Base-by-base conservation (phyloP, 2,797 vertebrate species). In the Simalia tracyae region DNA sequence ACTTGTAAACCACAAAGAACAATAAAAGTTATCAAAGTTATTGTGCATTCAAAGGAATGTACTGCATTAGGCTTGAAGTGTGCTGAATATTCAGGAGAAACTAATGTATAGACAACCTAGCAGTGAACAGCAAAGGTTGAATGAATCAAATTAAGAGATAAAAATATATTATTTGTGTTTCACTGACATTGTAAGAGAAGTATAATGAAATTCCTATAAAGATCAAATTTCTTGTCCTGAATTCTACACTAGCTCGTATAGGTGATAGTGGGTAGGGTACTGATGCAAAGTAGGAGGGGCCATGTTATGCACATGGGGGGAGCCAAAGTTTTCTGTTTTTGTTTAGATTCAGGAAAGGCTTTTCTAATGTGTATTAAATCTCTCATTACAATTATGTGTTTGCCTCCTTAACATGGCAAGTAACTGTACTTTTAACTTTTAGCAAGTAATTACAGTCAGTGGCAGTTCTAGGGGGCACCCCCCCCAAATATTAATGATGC, bases 101-200 rank as follows among this genome's bases (percentile, higher is more conserved):
- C 56, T 81, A 93, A 91, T 91, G 90, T 91, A 93, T 94, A 94
- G 93, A 88, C 54, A 87, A 72, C n/a, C 88, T 92, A 31, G 60
- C 63, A 89, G 26, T 50, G 68, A 22, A 60, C 36, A 92, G 36
- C 4, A 92, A 95, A 88, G 91, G 84, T 0, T 90, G 86, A 86
- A 96, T 89, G 92, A 91, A 95, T 91, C 89, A 96, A 96, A 95
- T 54, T 94, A 36, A 89, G 95, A 91, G 94, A 94, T 31, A 94
- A 31, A 93, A 97, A 93, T 91, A 94, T 95, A 92, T 66, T 89
- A 91, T 89, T 92, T 89, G 36, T 94, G 93, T 94, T 22, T 59
- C 92, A 90, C 91, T 10, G 50, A 92, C 93, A 92, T 93, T 96
- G 94, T 92, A 92, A 91, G 92, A 93, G 92, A 2, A 24, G 56